Evolutionary conservation across 2,888 invertebrate genomes (phyloP).

Genomic region (Amphipoea lucens): DNA sequence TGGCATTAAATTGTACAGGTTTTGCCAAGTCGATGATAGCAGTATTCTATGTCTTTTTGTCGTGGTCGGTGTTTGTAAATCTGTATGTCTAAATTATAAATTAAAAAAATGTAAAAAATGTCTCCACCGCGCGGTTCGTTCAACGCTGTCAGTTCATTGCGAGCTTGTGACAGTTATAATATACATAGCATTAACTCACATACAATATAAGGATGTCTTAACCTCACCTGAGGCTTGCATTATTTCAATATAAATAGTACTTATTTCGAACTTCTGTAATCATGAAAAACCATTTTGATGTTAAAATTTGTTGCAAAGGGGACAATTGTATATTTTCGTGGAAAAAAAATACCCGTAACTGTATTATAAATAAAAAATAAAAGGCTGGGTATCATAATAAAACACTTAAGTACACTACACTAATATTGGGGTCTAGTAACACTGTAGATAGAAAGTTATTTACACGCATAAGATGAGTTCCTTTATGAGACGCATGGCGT

Average conservation of each 20-base stretch:
- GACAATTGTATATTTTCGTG: slow-evolving; percentile 74
- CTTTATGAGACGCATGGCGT: slow-evolving; percentile 30
- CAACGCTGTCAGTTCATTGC: slow-evolving; percentile 74
- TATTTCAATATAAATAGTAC: slow-evolving; percentile 87
- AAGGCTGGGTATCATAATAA: slow-evolving; percentile 41
- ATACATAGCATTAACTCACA: slow-evolving; percentile 81
- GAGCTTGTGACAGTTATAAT: slow-evolving; percentile 78
- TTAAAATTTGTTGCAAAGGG: slow-evolving; percentile 88
- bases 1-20: slow-evolving; percentile 65
- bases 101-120: slow-evolving; percentile 52
- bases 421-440: slow-evolving; percentile 53
- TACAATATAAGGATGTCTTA: slow-evolving; percentile 80
- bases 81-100: slow-evolving; percentile 69
- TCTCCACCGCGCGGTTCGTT: slow-evolving; percentile 67
- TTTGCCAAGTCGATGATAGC: slow-evolving; percentile 67
- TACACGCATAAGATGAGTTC: slow-evolving; percentile 44
- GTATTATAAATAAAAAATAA: slow-evolving; percentile 12
- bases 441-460: slow-evolving; percentile 29
- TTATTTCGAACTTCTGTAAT: slow-evolving; percentile 87
- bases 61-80: slow-evolving; percentile 70
- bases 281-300: slow-evolving; percentile 86
- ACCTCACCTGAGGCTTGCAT: slow-evolving; percentile 84
- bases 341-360: slow-evolving; percentile 10
- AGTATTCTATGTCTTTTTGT: slow-evolving; percentile 70
- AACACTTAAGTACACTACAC: slow-evolving; percentile 17